These are phyloP conservation scores for Eriosoma lanigerum DNA, from an alignment of 1,140 invertebrate genomes.

Conservation along the genomic window DNA sequence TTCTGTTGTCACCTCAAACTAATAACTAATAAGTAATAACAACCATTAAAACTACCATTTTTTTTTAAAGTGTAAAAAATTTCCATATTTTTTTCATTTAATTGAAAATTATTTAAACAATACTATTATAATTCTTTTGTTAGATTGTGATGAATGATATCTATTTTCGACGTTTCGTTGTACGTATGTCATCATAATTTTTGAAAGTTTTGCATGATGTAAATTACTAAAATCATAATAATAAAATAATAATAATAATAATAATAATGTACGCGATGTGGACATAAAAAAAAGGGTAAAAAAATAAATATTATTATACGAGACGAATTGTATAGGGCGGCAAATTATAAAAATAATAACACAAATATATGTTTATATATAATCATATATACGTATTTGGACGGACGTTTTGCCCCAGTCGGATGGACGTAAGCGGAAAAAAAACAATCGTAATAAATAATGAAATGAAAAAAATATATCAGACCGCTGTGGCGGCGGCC, in stretches of 20 bases:
- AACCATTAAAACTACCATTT: too few species aligned
- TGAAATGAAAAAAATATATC: constrained; percentile 47
- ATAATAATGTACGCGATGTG: constrained; percentile 31
- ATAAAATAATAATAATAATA: constrained; percentile 42
- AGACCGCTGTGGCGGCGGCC: constrained; percentile 41
- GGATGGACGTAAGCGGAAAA: constrained; percentile 43
- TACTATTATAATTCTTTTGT: background rate
- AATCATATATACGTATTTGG: constrained; percentile 22
- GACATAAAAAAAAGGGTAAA: background rate
- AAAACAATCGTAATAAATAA: constrained; percentile 48
- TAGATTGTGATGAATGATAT: background rate
- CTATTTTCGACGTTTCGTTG: constrained; percentile 2
- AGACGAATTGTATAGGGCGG: constrained; percentile 25
- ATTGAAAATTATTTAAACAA: too few species aligned
- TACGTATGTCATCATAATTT: constrained; percentile 12
- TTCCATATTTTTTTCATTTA: too few species aligned
- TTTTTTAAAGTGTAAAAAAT: too few species aligned
- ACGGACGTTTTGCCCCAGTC: constrained; percentile 38
- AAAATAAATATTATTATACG: constrained; percentile 38
- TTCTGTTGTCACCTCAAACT: too few species aligned
- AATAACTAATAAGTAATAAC: too few species aligned
- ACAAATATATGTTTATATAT: constrained; percentile 28
- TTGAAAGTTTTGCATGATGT: background rate
- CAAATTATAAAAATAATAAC: constrained; percentile 43
- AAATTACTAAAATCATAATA: constrained; percentile 11